phyloP scores from a whole-genome alignment of 92 coral and sea anemone genomes.

The Montipora capitata region DNA sequence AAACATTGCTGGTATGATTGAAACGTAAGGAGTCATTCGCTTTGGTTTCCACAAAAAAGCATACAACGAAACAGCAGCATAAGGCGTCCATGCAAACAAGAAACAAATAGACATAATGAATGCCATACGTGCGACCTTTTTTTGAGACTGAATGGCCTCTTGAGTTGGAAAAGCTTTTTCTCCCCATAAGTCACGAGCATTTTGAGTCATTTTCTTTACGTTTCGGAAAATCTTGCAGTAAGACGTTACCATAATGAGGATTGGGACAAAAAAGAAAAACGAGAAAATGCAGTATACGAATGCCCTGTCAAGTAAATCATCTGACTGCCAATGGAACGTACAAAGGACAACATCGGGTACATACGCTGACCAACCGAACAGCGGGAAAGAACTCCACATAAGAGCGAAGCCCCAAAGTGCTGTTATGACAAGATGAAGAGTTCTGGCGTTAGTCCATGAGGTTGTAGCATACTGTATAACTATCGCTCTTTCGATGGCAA shows the following conservation, averaged over 20 bases:
- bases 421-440: background rate
- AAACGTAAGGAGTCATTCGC: conserved; percentile 24
- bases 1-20: conserved; percentile 33
- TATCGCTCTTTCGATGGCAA: conserved; percentile 52
- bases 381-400: conserved; percentile 61
- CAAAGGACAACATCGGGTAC: conserved; percentile 45
- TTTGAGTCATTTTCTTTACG: conserved; percentile 40
- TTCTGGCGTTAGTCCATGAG: background rate
- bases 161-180: conserved; percentile 29
- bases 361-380: conserved; percentile 75
- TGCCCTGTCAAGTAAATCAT: conserved; percentile 3
- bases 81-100: conserved; percentile 72
- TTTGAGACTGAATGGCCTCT: conserved; percentile 46
- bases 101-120: conserved; percentile 52
- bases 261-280: conserved; percentile 49
- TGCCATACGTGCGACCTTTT: conserved; percentile 58
- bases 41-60: conserved; percentile 13
- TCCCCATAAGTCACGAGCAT: conserved; percentile 63
- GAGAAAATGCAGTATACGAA: conserved; percentile 48
- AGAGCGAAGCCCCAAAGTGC: conserved; percentile 60
- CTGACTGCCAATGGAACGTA: conserved; percentile 58
- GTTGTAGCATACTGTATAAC: conserved; percentile 13
- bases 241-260: conserved; percentile 31
- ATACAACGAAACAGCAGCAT: conserved; percentile 57
- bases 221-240: conserved; percentile 35